phyloP scores from a whole-genome alignment of 2,888 invertebrate genomes.

The Sycophila texana region DNA sequence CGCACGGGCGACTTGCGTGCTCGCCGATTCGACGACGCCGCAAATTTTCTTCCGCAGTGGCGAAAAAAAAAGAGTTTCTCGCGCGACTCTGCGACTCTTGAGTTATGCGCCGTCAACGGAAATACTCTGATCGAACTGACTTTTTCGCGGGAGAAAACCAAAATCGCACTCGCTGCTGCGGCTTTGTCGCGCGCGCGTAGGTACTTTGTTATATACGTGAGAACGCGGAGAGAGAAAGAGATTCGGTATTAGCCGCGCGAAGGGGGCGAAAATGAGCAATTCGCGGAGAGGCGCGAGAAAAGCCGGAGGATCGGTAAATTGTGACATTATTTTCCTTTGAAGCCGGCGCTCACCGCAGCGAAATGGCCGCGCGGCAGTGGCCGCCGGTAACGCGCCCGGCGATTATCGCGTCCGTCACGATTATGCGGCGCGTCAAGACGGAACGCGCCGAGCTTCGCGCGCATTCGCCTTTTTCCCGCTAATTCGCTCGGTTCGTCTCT shows the following conservation, averaged over 20 bases:
- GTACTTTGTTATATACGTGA: background rate
- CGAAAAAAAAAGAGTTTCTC: slow-evolving; percentile 4
- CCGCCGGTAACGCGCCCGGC: slow-evolving; percentile 63
- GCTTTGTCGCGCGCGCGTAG: background rate
- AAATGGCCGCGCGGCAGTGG: slow-evolving; percentile 61
- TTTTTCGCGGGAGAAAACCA: slow-evolving; percentile 1
- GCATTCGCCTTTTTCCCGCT: slow-evolving; percentile 30
- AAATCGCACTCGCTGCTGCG: slow-evolving; percentile 14
- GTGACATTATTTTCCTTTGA: slow-evolving; percentile 53
- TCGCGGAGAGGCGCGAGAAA: slow-evolving; percentile 1
- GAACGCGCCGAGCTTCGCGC: slow-evolving; percentile 51
- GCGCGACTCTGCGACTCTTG: background rate
- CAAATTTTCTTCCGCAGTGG: background rate
- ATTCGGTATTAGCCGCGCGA: background rate
- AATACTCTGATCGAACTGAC: slow-evolving; percentile 1
- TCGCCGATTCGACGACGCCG: slow-evolving; percentile 35
- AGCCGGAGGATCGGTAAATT: slow-evolving; percentile 57
- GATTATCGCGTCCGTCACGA: slow-evolving; percentile 74
- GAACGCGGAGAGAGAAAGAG: slow-evolving; percentile 18
- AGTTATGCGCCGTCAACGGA: background rate
- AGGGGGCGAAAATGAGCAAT: background rate
- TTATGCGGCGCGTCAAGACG: slow-evolving; percentile 70
- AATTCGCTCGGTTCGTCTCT: slow-evolving; percentile 41
- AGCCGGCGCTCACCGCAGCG: slow-evolving; percentile 52
- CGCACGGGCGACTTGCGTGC: background rate